phyloP scores from a whole-genome alignment of 2,888 invertebrate species.

The Desoria tigrina region DNA sequence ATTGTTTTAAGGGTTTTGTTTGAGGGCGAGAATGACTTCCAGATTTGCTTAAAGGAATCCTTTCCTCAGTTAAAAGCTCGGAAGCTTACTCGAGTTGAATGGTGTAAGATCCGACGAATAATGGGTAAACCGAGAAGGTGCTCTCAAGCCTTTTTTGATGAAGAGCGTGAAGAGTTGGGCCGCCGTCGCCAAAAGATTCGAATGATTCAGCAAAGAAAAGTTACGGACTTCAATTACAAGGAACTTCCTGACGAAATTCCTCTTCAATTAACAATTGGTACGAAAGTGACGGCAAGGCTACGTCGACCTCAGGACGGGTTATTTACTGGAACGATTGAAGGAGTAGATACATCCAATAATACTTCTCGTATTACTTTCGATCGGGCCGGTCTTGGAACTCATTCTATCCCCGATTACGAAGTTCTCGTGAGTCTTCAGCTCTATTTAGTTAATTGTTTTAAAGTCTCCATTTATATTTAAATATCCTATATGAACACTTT shows the following conservation, averaged over 20 bases:
- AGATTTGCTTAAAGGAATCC: conserved; percentile 86
- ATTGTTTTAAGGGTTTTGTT: conserved; percentile 77
- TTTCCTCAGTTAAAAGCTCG: conserved; percentile 88
- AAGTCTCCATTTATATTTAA: not conserved
- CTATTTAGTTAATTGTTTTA: not conserved
- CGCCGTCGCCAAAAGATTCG: conserved; percentile 88
- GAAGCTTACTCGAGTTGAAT: conserved; percentile 82
- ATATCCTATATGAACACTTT: too few species aligned
- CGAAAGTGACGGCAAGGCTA: conserved; percentile 87
- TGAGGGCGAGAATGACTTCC: conserved; percentile 94
- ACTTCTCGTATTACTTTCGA: conserved; percentile 95
- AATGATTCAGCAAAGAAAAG: conserved; percentile 85
- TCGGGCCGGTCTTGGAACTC: conserved; percentile 85
- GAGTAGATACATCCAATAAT: conserved; percentile 90
- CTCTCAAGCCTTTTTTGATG: conserved; percentile 87
- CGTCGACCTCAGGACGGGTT: conserved; percentile 92
- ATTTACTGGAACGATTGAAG: conserved; percentile 91
- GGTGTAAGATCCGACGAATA: conserved; percentile 91
- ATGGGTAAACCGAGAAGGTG: conserved; percentile 97
- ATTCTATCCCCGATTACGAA: conserved; percentile 95
- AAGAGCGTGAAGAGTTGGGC: conserved; percentile 88
- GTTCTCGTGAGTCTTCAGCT: conserved; percentile 70
- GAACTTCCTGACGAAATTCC: conserved; percentile 94
- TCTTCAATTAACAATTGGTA: conserved; percentile 89
- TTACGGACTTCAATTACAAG: conserved; percentile 70